Evolutionary conservation across 2,113 vertebrate genomes (phyloP), one percentile per base, ranked within the genome.

Genomic region (Siniperca chuatsi): DNA sequence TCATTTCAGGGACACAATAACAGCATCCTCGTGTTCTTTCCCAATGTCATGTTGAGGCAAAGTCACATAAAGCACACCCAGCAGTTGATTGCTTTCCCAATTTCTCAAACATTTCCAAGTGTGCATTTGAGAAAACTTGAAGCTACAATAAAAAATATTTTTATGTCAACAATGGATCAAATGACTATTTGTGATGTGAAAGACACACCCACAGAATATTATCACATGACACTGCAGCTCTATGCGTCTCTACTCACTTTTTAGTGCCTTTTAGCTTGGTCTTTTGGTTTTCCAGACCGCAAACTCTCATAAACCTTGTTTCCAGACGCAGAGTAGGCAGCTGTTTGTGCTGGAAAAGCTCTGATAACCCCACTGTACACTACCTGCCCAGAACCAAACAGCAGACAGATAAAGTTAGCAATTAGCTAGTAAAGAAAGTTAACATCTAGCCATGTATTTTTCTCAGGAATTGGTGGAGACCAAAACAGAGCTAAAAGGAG

Each of bases 1-100:
- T 89, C 81, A 83, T 93, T 91, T 84, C 90, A 90, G 67, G 62
- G 71, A 81, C 86, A 89, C 85, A 88, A 89, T 84, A 25, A 42
- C 58, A 48, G 42, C 1, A 0, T 74, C 65, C 78, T 77, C 60
- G 21, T 46, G 74, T 69, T 86, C 67, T 83, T 65, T 78, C 55
- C 57, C 79, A 85, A 83, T 80, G 88, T 84, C 90, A 86, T 1
- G n/a, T 46, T 80, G 62, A 85, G 70, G 81, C 62, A 85, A 72
- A 81, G 83, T 84, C 58, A 73, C 58, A 25, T 37, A 21, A 57
- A 71, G 29, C 78, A 58, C 64, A 11, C 33, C 18, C 21, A 79
- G 35, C 1, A 6, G 33, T 10, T 67, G 50, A 50, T 13, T 54
- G 62, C 4, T 29, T 37, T 70, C 3, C 4, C 2, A 16, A 20